Evolutionary conservation across 2,888 invertebrate genomes (phyloP), one percentile per base, ranked within the genome.

Genomic region (Drosophila maculinotata): DNA sequence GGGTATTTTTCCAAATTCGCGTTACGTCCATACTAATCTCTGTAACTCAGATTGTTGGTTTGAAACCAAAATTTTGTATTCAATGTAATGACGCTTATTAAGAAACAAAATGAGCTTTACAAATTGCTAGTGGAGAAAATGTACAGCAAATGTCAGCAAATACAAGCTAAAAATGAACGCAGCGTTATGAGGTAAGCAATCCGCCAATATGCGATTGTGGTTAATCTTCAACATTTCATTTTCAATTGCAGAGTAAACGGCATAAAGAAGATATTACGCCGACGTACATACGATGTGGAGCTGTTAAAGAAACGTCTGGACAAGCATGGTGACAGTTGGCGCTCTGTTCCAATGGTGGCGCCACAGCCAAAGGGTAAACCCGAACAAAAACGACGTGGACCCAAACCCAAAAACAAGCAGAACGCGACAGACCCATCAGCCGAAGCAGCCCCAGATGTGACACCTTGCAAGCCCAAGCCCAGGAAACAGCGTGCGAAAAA

Each of bases 141-240:
- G 10, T 88, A 86, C 41, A 56, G 79, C 28, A 88, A 84, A 64
- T 91, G 91, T 30, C 90, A 90, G 49, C 86, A 88, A 59, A 82
- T 90, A 12, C 91, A 91, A 77, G 80, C 79, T 0, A 91, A 91
- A 76, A 91, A 91, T 67, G 91, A 91, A 52, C 87, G 91, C 20
- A 84, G 84, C 60, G 89, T 91, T 15, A 76, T 90, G 51, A 86
- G 91, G 91, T 91, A 72, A 69, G 25, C 1, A 28, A 10, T 7
- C 3, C 3, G 9, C 1, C 6, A 1, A 20, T 1, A 31, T 28
- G 1, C 8, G n/a, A n/a, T n/a, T n/a, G n/a, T 8, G 1, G 9
- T 10, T 31, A 3, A 38, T 20, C 0, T 15, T 1, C 33, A 1
- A 31, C 31, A n/a, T 12, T 1, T 6, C 0, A 26, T 8, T n/a